Percentiles rank a stretch among this genome's conserved stretches.
These are phyloP conservation scores for Tiphia femorata DNA, from an alignment of 2,888 invertebrate species.

Conservation along the genomic window DNA sequence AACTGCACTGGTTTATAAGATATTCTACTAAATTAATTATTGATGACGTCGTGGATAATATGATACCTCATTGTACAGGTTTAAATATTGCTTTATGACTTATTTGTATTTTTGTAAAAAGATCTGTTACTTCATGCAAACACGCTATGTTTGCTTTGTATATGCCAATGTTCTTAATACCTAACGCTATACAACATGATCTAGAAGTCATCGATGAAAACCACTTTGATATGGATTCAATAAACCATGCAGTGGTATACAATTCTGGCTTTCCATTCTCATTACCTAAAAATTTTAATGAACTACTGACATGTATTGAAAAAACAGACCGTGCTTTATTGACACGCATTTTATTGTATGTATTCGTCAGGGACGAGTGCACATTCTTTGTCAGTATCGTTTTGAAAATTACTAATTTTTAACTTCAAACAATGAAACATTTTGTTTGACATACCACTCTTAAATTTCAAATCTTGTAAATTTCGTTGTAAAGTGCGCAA, in stretches of 20 bases:
- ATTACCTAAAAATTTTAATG: constrained; percentile 3
- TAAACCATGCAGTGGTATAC: constrained; percentile 8
- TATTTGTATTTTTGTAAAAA: too few relatives aligned
- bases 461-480: not conserved
- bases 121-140: not conserved
- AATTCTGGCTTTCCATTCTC: not conserved
- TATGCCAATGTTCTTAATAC: not conserved
- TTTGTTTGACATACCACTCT: not conserved
- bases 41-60: too few relatives aligned
- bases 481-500: not conserved
- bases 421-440: not conserved
- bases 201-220: constrained; percentile 6
- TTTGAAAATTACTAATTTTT: not conserved
- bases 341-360: too few relatives aligned
- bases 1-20: too few relatives aligned
- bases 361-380: not conserved
- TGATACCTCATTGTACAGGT: too few relatives aligned
- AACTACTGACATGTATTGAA: not conserved
- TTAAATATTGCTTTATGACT: too few relatives aligned
- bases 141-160: not conserved
- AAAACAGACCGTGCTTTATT: too few relatives aligned
- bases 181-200: not conserved
- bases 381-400: constrained; percentile 1
- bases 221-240: not conserved
- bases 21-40: too few relatives aligned